Conservation (phyloP, 2,797 vertebrate genomes). For the Luscinia megarhynchos region DNA sequence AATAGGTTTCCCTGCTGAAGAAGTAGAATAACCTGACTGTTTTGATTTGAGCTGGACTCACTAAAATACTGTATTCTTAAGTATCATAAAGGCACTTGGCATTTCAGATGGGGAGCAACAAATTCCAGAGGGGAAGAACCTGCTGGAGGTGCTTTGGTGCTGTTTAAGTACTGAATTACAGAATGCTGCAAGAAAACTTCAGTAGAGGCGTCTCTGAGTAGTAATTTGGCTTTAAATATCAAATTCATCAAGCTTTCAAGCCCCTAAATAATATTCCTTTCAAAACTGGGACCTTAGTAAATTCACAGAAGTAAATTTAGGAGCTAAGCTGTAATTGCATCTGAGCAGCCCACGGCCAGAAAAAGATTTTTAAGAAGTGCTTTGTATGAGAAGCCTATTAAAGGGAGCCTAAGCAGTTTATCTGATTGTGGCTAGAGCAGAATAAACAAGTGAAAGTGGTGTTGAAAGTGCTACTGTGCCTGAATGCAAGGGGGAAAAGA, state of each 20-base stretch:
- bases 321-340: background rate
- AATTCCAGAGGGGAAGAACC: background rate
- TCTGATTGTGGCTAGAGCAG: slow-evolving; percentile 18
- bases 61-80: background rate
- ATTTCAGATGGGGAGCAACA: background rate
- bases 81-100: background rate
- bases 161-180: background rate
- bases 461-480: background rate
- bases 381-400: background rate
- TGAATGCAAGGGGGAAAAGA: background rate
- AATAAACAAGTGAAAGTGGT: background rate
- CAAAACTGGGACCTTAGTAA: background rate
- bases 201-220: background rate
- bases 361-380: background rate
- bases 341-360: background rate
- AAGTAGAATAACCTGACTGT: background rate
- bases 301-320: slow-evolving; percentile 1
- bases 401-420: slow-evolving; percentile 1
- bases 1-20: background rate
- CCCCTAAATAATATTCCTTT: background rate
- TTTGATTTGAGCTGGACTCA: background rate
- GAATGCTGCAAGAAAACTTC: background rate
- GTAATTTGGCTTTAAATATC: background rate
- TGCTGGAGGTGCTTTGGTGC: background rate
- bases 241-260: background rate